Base-by-base conservation (phyloP, 2,113 vertebrate species). In the Hymenochirus boettgeri region DNA sequence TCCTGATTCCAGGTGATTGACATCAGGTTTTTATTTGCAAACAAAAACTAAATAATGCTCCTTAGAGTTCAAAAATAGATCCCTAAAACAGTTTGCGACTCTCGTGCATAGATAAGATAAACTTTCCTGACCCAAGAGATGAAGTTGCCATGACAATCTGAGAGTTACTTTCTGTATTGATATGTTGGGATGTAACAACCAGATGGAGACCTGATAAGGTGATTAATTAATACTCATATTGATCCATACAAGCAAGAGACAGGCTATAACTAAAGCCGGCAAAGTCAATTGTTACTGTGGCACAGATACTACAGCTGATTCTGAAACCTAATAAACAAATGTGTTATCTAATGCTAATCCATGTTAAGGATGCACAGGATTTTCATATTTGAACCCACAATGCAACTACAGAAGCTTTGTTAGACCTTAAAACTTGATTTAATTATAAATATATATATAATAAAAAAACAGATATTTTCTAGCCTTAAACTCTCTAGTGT, bases 191-290 rank as follows among this genome's bases (percentile, higher is more conserved):
- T 99, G 94, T 98, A 94, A 96, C n/a, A n/a, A 97, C 93, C 85
- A 97, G 96, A 99, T 99, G 83, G 71, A 77, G 75, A 62, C 76
- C 79, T 76, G 96, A 99, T 99, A 96, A 92, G 91, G 90, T 94
- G 94, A 99, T 99, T 99, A 99, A 99, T 99, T 99, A 99, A 97
- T 99, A 98, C 94, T 89, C 89, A 93, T 96, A 99, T 99, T 94
- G 96, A 99, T 99, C 92, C 78, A 82, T 89, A 93, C 92, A 92
- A 92, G 91, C 90, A 90, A 91, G 93, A 96, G 92, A 96, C 95
- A 96, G 93, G 94, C 94, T 95, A 97, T 99, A 99, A 98, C 96
- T 93, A 89, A 91, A 96, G 92, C 91, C 93, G 95, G 93, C 97
- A 99, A 91, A 99, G 96, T 99, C 95, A 98, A 96, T 97, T 97